Base-by-base conservation (phyloP, 2,797 vertebrate genomes). In the Bovichtus variegatus region DNA sequence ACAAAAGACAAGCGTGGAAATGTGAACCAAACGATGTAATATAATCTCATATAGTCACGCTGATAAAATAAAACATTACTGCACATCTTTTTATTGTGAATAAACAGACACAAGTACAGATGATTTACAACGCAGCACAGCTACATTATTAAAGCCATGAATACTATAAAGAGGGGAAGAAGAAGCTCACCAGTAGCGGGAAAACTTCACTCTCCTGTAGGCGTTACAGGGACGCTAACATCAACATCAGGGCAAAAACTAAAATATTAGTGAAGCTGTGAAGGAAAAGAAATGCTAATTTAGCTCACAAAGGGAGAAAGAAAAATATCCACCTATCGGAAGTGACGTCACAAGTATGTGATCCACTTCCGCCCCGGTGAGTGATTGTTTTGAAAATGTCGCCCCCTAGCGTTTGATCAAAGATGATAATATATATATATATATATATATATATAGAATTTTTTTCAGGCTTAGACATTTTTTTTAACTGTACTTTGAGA, bases 381-480 rank as follows among this genome's bases (percentile, higher is more conserved):
- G 63, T 5, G 9, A 11, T 71, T 66, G 16, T 19, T 72, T 78
- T 63, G 71, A 44, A 80, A 69, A 76, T 74, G 76, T 29, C 77
- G 11, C 80, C 88, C 47, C 44, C 91, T 85, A 71, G 11, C 2
- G 91, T 29, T 75, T 6, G 34, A 34, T 34, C n/a, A n/a, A 19
- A 21, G 27, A 10, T n/a, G 0, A 11, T 29, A n/a, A n/a, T 15
- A 51, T 10, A 9, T 25, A 10, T 8, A 13, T 18, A n/a, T n/a
- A n/a, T n/a, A n/a, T n/a, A n/a, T n/a, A n/a, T n/a, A n/a, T n/a
- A n/a, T n/a, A n/a, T n/a, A n/a, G n/a, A n/a, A n/a, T n/a, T n/a
- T n/a, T n/a, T n/a, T n/a, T n/a, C n/a, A n/a, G n/a, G n/a, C n/a
- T n/a, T n/a, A n/a, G n/a, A n/a, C n/a, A n/a, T n/a, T n/a, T n/a